Evolutionary conservation across 2,113 vertebrate genomes (phyloP).

Genomic region (Pelmatolapia mariae): DNA sequence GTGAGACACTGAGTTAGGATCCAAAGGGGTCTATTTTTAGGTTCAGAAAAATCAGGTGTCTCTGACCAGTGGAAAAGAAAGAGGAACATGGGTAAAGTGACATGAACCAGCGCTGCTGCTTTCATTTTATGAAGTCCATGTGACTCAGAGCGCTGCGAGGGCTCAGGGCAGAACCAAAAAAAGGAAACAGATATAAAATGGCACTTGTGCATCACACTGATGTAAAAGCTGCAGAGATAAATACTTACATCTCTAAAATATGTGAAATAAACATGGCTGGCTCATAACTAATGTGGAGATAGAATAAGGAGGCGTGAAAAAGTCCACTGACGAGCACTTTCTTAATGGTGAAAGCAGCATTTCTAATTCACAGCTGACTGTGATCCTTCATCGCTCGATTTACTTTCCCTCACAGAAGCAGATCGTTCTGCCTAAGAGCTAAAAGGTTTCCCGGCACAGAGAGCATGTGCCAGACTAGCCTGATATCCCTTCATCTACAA

Average conservation of each 20-base stretch:
- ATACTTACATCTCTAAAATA: not conserved
- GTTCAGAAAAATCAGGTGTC: constrained; percentile 51
- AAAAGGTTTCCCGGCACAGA: not conserved
- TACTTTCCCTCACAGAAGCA: constrained; percentile 3
- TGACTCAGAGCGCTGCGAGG: constrained; percentile 30
- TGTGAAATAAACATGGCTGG: not conserved
- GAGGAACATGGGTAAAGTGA: constrained; percentile 12
- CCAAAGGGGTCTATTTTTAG: constrained; percentile 57
- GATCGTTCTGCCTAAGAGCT: not conserved
- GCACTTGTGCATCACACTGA: not conserved
- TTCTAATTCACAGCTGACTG: not conserved
- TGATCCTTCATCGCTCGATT: not conserved
- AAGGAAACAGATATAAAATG: not conserved
- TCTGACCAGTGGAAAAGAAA: constrained; percentile 40
- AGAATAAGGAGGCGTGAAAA: not conserved
- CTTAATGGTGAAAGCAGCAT: not conserved
- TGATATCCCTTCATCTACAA: not conserved
- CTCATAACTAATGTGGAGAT: not conserved
- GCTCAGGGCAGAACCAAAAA: not conserved
- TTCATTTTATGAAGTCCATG: constrained; percentile 40
- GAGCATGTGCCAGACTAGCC: not conserved
- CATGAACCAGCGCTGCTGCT: constrained; percentile 28
- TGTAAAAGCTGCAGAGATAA: not conserved
- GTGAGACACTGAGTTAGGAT: not conserved
- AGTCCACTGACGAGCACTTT: not conserved